These are phyloP conservation scores for Drosophila carrolli DNA, from an alignment of 1,140 invertebrate species.

Conservation along the genomic window DNA sequence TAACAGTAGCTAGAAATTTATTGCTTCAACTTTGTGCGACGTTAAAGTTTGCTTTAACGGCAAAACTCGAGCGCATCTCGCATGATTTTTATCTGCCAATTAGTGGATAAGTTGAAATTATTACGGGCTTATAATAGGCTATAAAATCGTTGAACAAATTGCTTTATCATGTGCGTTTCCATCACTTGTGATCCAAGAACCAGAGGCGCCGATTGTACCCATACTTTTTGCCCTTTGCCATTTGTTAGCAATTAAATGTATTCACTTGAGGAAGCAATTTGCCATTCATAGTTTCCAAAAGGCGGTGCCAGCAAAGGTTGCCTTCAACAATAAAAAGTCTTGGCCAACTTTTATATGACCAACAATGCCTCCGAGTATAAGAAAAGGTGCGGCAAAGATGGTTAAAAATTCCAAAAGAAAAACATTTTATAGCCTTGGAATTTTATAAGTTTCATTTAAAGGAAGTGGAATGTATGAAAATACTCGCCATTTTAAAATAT, in stretches of 20 bases:
- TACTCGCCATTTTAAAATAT: background rate
- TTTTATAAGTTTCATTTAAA: background rate
- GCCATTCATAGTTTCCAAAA: constrained; percentile 51
- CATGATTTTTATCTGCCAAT: constrained; percentile 34
- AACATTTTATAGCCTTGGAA: constrained; percentile 18
- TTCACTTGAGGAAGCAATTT: constrained; percentile 70
- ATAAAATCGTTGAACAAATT: constrained; percentile 16
- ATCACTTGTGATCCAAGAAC: constrained; percentile 22
- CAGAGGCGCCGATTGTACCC: constrained; percentile 56
- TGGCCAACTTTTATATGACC: constrained; percentile 52
- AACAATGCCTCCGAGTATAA: constrained; percentile 28
- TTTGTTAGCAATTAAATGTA: constrained; percentile 80
- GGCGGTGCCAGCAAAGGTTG: constrained; percentile 33
- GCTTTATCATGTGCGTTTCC: constrained; percentile 16
- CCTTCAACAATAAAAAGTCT: constrained; percentile 27
- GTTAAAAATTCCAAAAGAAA: constrained; percentile 13
- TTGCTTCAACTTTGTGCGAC: constrained; percentile 13
- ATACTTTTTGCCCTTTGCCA: constrained; percentile 37
- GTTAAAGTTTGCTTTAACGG: background rate
- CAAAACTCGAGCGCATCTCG: constrained; percentile 11
- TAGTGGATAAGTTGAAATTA: constrained; percentile 20
- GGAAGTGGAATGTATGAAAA: background rate
- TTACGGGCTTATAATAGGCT: constrained; percentile 42
- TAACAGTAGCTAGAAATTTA: background rate
- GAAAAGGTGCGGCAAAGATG: constrained; percentile 5